Evolutionary conservation across 2,113 vertebrate species (phyloP), one percentile per base, ranked within the genome.

Genomic region (Zosterops borbonicus): DNA sequence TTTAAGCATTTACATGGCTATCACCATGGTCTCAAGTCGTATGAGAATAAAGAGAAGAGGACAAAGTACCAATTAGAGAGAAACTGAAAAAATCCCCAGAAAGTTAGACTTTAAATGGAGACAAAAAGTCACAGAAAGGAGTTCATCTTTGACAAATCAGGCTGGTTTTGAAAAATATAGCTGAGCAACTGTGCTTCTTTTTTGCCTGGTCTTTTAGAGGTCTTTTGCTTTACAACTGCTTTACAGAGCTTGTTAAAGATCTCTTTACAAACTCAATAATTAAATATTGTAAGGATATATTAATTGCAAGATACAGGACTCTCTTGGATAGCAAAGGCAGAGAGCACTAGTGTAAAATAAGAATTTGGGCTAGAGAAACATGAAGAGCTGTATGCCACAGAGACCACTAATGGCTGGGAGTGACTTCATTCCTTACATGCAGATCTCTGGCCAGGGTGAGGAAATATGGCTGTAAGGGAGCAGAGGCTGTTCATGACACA

Each of bases 371-470:
- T 65, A 37, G 42, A 86, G 86, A 86, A 90, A 58, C 80, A 41
- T 28, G 68, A 89, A 86, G 83, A 93, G 29, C 71, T 3, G 2
- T 83, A 55, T 60, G 44, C 79, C 52, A 49, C 52, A 81, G 90
- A 93, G 90, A 84, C 46, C 83, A 79, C 33, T 93, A 89, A 92
- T 12, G 58, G 31, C 88, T 96, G 86, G 93, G 92, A 96, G 92
- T 78, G 94, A 83, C 86, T 93, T 94, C 89, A 92, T 94, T 97
- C 93, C 86, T 93, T 2, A 0, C 74, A 50, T 81, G 59, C 89
- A 46, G 17, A 9, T 93, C 73, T 76, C 93, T n/a, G 65, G 64
- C 80, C 92, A 80, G 86, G 55, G 75, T 2, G 12, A 63, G 65
- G 88, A 87, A 93, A 58, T 62, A 21, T 0, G 55, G 29, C 80